These are phyloP conservation scores for Lysandra bellargus DNA, from an alignment of 2,888 invertebrate species.

Conservation along the genomic window DNA sequence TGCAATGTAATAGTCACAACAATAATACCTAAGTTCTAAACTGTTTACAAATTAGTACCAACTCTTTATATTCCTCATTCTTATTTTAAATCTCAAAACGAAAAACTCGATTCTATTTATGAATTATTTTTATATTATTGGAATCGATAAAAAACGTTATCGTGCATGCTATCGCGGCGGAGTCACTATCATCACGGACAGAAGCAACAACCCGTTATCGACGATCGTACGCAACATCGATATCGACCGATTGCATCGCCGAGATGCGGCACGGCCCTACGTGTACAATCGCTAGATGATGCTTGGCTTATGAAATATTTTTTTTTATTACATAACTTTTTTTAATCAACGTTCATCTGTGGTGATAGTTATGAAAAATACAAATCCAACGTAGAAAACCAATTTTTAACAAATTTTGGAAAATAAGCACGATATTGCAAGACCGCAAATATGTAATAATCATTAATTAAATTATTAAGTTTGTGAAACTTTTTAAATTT, in stretches of 20 bases:
- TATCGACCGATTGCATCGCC: constrained; percentile 38
- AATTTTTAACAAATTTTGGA: too few species aligned
- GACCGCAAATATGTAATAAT: too few species aligned
- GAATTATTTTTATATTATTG: constrained; percentile 8
- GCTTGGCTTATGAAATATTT: background rate
- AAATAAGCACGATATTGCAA: too few species aligned
- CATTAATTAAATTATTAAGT: too few species aligned
- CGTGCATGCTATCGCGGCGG: constrained; percentile 39
- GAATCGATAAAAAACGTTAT: constrained; percentile 40
- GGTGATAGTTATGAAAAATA: background rate
- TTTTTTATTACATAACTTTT: constrained; percentile 31
- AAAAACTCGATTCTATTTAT: background rate
- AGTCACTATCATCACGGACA: constrained; percentile 48
- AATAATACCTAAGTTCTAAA: too few species aligned
- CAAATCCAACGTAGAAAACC: background rate
- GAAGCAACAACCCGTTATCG: constrained; percentile 37
- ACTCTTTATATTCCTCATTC: background rate
- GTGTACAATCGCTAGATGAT: constrained; percentile 42
- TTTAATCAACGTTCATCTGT: background rate
- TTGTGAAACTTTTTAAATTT: too few species aligned
- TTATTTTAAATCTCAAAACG: background rate
- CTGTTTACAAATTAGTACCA: background rate
- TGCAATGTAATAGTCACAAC: too few species aligned
- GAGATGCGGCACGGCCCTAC: constrained; percentile 49
- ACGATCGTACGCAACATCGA: constrained; percentile 38